phyloP scores from a whole-genome alignment of 2,113 vertebrate species.

The Lagopus leucura region DNA sequence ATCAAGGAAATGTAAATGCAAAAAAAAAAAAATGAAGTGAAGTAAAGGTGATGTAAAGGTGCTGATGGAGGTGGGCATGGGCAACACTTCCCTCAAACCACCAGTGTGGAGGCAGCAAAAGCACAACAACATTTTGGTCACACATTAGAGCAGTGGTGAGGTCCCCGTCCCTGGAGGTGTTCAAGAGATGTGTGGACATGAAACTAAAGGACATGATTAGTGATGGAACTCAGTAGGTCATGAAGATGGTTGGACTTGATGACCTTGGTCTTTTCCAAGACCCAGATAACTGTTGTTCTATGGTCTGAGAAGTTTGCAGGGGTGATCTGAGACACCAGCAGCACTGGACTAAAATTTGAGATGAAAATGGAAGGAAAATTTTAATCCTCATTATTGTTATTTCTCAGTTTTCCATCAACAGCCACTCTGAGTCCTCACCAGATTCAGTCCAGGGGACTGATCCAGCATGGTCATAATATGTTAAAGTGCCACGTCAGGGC shows the following conservation, averaged over 20 bases:
- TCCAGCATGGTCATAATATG: fast-evolving
- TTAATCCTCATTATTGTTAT: background rate
- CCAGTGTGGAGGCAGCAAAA: background rate
- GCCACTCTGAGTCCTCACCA: background rate
- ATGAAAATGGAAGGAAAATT: background rate
- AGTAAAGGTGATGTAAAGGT: background rate
- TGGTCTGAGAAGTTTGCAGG: background rate
- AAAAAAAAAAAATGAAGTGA: background rate
- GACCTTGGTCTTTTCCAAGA: background rate
- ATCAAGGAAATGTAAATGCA: no score
- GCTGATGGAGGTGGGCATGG: background rate
- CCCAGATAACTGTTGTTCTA: background rate
- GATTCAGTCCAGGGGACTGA: background rate
- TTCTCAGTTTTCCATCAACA: background rate
- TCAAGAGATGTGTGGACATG: background rate
- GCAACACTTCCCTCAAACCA: background rate
- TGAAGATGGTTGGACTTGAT: background rate
- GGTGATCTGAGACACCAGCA: background rate
- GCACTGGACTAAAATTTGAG: background rate
- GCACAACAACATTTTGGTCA: background rate
- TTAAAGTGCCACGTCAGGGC: background rate
- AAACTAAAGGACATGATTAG: background rate
- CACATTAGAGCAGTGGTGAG: background rate
- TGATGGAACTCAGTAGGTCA: background rate
- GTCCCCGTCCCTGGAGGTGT: background rate